phyloP scores from a whole-genome alignment of 2,888 invertebrate species.

The Scaptomyza caliginosa region DNA sequence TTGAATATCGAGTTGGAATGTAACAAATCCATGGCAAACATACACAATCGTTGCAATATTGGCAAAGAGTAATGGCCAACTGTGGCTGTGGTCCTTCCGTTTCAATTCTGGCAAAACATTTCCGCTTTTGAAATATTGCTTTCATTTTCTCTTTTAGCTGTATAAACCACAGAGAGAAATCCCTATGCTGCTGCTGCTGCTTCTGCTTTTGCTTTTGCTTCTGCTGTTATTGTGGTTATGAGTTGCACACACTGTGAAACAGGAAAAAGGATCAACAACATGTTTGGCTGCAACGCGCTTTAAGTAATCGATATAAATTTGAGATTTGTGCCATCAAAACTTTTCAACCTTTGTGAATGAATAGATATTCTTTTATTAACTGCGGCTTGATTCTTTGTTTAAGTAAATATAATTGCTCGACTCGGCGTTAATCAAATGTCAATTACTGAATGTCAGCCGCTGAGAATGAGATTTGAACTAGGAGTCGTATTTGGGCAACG shows the following conservation, averaged over 20 bases:
- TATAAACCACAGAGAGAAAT: conserved; percentile 44
- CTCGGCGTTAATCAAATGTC: conserved; percentile 9
- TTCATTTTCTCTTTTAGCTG: conserved; percentile 31
- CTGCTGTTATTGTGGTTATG: conserved; percentile 36
- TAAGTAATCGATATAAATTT: conserved; percentile 1
- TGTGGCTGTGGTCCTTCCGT: conserved; percentile 40
- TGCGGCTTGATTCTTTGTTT: no score
- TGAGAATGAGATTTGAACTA: background rate
- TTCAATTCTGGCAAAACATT: conserved; percentile 63
- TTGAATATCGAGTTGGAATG: conserved; percentile 53
- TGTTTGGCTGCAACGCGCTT: conserved; percentile 2
- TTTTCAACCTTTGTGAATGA: background rate
- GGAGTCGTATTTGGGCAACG: background rate
- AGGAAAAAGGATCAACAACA: conserved; percentile 36
- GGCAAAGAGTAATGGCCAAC: conserved; percentile 25
- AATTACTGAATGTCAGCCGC: conserved; percentile 17
- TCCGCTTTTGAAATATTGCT: conserved; percentile 70
- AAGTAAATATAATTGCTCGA: no score
- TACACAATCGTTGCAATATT: conserved; percentile 27
- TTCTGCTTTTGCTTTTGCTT: conserved; percentile 15
- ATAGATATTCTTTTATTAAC: no score
- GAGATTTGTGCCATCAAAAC: background rate
- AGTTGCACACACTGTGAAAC: conserved; percentile 26
- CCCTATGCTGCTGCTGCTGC: conserved; percentile 27
- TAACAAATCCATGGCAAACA: conserved; percentile 10